Conservation (phyloP, 2,113 vertebrate genomes). For the zebrafish (Danio rerio) region DNA sequence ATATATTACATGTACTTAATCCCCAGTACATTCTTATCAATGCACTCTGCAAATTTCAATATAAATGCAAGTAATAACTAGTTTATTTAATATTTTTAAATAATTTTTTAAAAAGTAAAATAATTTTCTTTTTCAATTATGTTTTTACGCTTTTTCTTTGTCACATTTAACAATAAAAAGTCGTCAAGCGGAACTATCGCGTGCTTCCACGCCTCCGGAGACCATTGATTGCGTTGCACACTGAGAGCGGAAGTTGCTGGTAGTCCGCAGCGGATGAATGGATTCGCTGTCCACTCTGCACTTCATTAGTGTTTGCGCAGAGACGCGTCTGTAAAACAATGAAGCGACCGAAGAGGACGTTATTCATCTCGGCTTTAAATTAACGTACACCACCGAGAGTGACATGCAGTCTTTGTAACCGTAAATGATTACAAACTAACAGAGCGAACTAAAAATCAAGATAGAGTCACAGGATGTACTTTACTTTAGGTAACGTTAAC, state of each 20-base stretch:
- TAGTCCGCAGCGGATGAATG: constrained; percentile 48
- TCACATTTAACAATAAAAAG: neutral
- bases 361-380: neutral
- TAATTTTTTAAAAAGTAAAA: too few relatives aligned
- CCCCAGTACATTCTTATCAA: too few relatives aligned
- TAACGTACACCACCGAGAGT: neutral
- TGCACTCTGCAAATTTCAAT: too few relatives aligned
- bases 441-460: neutral
- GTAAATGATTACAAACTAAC: neutral
- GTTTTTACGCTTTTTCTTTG: neutral
- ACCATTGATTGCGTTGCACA: constrained; percentile 29
- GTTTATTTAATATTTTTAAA: too few relatives aligned
- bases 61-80: too few relatives aligned
- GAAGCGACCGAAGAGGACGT: neutral
- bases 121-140: too few relatives aligned
- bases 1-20: too few relatives aligned
- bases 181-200: constrained; percentile 32
- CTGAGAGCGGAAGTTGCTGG: constrained; percentile 72
- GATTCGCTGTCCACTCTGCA: neutral
- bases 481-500: too few relatives aligned
- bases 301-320: neutral
- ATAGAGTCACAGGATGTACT: neutral
- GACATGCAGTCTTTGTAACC: neutral
- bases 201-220: neutral
- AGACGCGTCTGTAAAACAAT: neutral